Evolutionary conservation across 1,140 invertebrate species (phyloP), one percentile per base, ranked within the genome.

Genomic region (Drosophila seguyi): DNA sequence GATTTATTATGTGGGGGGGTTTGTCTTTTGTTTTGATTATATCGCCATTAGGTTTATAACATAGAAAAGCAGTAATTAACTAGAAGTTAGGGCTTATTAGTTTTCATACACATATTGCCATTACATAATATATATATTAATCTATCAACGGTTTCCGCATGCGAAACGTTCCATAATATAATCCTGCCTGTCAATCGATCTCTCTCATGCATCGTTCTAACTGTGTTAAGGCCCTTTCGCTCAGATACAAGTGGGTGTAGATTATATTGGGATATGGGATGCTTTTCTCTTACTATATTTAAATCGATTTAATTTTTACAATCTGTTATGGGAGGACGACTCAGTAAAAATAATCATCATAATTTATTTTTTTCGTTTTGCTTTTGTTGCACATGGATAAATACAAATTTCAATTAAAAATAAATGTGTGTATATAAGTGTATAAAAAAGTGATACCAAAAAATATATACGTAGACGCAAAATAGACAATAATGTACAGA

Each of bases 11-110:
- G 59, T 85, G n/a, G n/a, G n/a, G 86, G 75, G 62, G n/a, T 68
- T 67, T 66, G 59, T 76, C 74, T 76, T 77, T 58, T 65, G 68
- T 88, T 88, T 88, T 88, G 84, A 88, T 88, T 88, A 88, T 88
- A 85, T 90, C 84, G 85, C 85, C 84, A 78, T 87, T 84, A 76
- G 58, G 58, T 87, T 75, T 72, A 67, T 67, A 88, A 90, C 81
- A 90, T 85, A 88, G 81, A 85, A 90, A 90, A 88, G 85, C 85
- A 72, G 81, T 86, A 87, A 80, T 90, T 90, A 77, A 85, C 84
- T 88, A 87, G 56, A 73, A 67, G 81, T 82, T 76, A 76, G 73
- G 42, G 62, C 53, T 77, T 61, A 78, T 78, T 77, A 69, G 75
- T n/a, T 77, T 78, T 75, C 75, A 69, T 78, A 78, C 74, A 76